Base-by-base conservation (phyloP, 2,888 invertebrate genomes). In the Spatulosminthurus flaviceps region DNA sequence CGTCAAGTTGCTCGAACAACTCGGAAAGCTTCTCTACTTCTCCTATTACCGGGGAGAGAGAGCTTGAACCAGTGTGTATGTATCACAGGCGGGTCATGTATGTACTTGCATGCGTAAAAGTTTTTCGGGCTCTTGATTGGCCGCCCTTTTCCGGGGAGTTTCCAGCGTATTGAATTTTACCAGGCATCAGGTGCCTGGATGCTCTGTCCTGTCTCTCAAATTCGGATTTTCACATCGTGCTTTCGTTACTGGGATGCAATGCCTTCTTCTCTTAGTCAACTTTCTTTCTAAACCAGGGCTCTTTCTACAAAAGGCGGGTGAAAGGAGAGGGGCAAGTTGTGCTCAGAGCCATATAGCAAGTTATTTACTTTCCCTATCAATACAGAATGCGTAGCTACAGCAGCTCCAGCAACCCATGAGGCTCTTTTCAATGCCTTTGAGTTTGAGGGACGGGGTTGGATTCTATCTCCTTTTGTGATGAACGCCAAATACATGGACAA, bases 21-120 rank as follows among this genome's bases (percentile, higher is more conserved):
- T 9, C 41, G 16, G n/a, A 9, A 34, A 34, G 5, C 34, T 51
- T 51, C n/a, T 16, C 51, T 51, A 51, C 51, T n/a, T 51, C n/a
- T 51, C 51, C 4, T 19, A 19, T 2, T 2, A 9, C 1, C 51
- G 16, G 1, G 5, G 51, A 51, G n/a, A 13, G 41, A 41, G n/a
- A 51, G 51, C 51, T n/a, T 34, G 34, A 34, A 34, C 4, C 34
- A 34, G 9, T n/a, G 34, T 34, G 5, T 16, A 19, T 5, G 51
- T 19, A 9, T 34, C 16, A 51, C 51, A 51, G 51, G 51, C 51
- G 51, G 51, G 51, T 51, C 51, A 51, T 51, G 51, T 51, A 51
- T 51, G 51, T 51, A 51, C 51, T 51, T 72, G 24, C 42, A 72
- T 72, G 72, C 72, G 72, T 72, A 72, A 72, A 42, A 43, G 51